phyloP scores from a whole-genome alignment of 2,888 invertebrate species.

The Silvanus unidentatus region DNA sequence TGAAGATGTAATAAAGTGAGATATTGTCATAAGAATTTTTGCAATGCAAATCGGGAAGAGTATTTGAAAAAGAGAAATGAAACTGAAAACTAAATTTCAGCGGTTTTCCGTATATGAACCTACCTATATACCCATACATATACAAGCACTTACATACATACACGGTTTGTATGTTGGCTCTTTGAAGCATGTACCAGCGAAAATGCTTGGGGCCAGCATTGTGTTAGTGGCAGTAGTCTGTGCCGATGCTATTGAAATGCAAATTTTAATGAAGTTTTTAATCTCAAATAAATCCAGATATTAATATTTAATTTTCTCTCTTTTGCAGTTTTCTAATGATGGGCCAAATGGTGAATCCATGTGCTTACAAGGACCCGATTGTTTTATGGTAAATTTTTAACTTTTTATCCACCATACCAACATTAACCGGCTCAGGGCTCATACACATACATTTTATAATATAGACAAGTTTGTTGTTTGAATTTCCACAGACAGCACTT shows the following conservation, averaged over 20 bases:
- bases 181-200: conserved; percentile 12
- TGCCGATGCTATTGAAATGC: conserved; percentile 26
- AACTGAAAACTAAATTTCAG: conserved; percentile 10
- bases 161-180: conserved; percentile 14
- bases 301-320: conserved; percentile 38
- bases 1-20: background rate
- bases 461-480: too few relatives aligned
- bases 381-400: conserved; percentile 60
- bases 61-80: conserved; percentile 6
- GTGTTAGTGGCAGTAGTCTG: conserved; percentile 19
- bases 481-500: too few relatives aligned
- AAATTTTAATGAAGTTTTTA: conserved; percentile 30
- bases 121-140: conserved; percentile 12
- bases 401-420: conserved; percentile 13
- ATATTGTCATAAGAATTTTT: conserved; percentile 1
- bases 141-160: too few relatives aligned
- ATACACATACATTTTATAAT: too few relatives aligned
- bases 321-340: conserved; percentile 60
- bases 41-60: conserved; percentile 1
- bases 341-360: conserved; percentile 58
- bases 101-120: conserved; percentile 9
- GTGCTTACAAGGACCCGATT: conserved; percentile 65
- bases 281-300: conserved; percentile 18
- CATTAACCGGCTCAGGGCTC: too few relatives aligned
- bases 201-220: conserved; percentile 16